These are phyloP conservation scores for Cheilosia vulpina DNA, from an alignment of 2,888 invertebrate species.

Conservation along the genomic window DNA sequence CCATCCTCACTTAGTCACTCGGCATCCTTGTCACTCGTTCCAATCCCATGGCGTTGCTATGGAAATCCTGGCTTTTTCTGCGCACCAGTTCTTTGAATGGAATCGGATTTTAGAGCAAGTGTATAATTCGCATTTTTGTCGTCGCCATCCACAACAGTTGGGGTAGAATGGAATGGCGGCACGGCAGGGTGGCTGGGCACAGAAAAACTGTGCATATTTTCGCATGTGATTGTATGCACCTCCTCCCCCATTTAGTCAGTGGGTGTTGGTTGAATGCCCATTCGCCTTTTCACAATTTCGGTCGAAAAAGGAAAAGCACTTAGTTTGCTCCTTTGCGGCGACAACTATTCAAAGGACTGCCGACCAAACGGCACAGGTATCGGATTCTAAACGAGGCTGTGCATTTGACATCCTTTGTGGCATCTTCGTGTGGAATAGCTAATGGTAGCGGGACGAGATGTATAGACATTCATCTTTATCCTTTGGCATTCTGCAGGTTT, in stretches of 20 bases:
- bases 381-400: slow-evolving; percentile 73
- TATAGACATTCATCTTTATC: slow-evolving; percentile 68
- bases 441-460: slow-evolving; percentile 60
- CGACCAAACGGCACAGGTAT: slow-evolving; percentile 69
- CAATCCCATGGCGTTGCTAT: slow-evolving; percentile 60
- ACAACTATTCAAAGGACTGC: slow-evolving; percentile 71
- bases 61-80: slow-evolving; percentile 73
- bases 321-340: slow-evolving; percentile 73
- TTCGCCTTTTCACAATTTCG: slow-evolving; percentile 71
- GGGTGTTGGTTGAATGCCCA: slow-evolving; percentile 74
- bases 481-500: slow-evolving; percentile 61
- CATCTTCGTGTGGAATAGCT: slow-evolving; percentile 69
- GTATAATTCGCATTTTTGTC: slow-evolving; percentile 75
- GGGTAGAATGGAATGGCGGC: neutral
- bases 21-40: slow-evolving; percentile 32
- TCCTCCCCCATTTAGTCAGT: slow-evolving; percentile 38
- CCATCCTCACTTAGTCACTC: slow-evolving; percentile 18
- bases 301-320: slow-evolving; percentile 62
- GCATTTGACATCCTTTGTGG: slow-evolving; percentile 74
- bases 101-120: slow-evolving; percentile 75
- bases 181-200: slow-evolving; percentile 9
- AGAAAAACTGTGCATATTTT: slow-evolving; percentile 66
- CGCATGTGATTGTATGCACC: slow-evolving; percentile 68
- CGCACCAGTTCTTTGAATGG: slow-evolving; percentile 66
- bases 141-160: slow-evolving; percentile 63